A percentile compares a stretch with the other conserved stretches of the same genome.
Conservation (phyloP, 1,140 invertebrate species). For the Manduca sexta region DNA sequence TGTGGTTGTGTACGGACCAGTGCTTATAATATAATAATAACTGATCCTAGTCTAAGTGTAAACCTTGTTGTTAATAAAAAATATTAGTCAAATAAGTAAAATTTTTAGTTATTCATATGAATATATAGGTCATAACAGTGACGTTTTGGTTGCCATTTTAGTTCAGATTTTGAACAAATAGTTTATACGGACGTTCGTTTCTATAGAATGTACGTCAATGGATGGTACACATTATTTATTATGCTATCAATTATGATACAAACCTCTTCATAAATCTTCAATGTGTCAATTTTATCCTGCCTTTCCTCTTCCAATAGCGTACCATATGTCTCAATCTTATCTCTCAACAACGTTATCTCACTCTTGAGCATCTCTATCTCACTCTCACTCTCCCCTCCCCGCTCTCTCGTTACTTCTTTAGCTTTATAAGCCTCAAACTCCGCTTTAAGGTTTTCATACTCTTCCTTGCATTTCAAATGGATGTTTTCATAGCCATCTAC, state of each 20-base stretch:
- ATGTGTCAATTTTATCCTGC: slow-evolving; percentile 78
- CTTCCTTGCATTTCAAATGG: slow-evolving; percentile 57
- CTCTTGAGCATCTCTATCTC: slow-evolving; percentile 72
- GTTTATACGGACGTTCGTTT: no score
- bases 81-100: no score
- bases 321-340: slow-evolving; percentile 68
- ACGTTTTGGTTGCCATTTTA: no score
- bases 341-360: slow-evolving; percentile 78
- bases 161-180: no score
- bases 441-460: slow-evolving; percentile 52
- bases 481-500: slow-evolving; percentile 54
- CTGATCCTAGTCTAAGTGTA: no score
- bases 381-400: slow-evolving; percentile 42
- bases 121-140: no score
- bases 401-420: slow-evolving; percentile 28
- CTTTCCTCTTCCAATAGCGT: slow-evolving; percentile 54
- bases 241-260: slow-evolving; percentile 7
- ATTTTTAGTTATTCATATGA: no score
- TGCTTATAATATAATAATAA: no score
- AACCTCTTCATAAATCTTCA: slow-evolving; percentile 77
- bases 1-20: no score
- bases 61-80: no score
- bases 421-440: slow-evolving; percentile 55
- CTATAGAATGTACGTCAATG: no score
- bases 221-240: no score